phyloP scores from a whole-genome alignment of 2,888 invertebrate genomes.

The Eurytoma adleriae region DNA sequence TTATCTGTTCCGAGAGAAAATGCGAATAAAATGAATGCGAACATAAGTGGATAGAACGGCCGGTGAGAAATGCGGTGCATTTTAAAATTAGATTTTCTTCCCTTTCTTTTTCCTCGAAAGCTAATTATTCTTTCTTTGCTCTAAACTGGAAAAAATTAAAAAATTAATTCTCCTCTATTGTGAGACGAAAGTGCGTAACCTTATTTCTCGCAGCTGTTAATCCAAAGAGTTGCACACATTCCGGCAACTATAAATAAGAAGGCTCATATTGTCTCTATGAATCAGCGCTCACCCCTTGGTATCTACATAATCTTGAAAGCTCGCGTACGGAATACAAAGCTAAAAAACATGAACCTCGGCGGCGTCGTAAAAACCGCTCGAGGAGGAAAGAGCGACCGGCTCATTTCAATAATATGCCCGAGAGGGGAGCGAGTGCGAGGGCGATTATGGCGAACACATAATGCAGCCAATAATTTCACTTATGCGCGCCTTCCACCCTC shows the following conservation, averaged over 20 bases:
- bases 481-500: background rate
- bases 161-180: too few species aligned
- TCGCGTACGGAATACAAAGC: background rate
- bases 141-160: too few species aligned
- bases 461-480: conserved; percentile 6
- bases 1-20: background rate
- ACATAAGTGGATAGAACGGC: too few species aligned
- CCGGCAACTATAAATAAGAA: background rate
- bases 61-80: too few species aligned
- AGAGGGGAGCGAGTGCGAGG: background rate
- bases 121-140: too few species aligned
- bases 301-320: background rate
- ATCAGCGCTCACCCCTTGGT: background rate
- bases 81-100: too few species aligned
- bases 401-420: conserved; percentile 9
- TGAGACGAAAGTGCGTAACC: too few species aligned
- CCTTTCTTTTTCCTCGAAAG: too few species aligned
- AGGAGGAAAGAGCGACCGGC: background rate
- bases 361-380: too few species aligned
- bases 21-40: background rate
- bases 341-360: background rate
- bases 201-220: too few species aligned
- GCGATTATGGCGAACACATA: background rate
- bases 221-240: background rate
- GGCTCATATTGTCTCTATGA: background rate